Conservation (phyloP, 2,113 vertebrate species). For the Platysternon megacephalum region DNA sequence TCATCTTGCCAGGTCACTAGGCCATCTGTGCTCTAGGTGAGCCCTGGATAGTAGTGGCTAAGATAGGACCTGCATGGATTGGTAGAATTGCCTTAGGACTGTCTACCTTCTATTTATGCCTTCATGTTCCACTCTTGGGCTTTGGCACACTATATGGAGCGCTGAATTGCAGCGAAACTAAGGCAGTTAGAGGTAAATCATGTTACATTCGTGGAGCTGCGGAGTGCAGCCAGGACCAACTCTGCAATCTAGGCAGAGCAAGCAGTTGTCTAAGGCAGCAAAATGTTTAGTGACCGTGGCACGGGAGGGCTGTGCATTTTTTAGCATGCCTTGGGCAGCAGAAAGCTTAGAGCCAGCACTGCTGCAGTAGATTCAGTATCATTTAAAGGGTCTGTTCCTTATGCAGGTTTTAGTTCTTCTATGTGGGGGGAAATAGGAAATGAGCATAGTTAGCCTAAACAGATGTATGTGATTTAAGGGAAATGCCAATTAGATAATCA, state of each 20-base stretch:
- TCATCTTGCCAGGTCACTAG: accelerated
- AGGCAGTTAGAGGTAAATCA: neutral
- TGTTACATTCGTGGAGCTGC: neutral
- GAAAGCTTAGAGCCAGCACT: neutral
- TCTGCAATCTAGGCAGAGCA: neutral
- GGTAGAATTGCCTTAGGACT: neutral
- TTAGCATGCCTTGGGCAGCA: neutral
- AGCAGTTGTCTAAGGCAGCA: neutral
- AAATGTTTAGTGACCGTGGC: neutral
- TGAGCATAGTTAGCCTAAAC: neutral
- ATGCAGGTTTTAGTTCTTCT: neutral
- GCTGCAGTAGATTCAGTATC: neutral
- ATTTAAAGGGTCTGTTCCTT: neutral
- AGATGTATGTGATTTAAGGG: neutral
- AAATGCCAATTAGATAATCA: neutral
- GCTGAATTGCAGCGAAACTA: neutral
- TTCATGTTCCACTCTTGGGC: neutral
- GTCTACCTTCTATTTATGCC: neutral
- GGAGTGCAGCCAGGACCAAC: neutral
- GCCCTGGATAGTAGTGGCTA: accelerated
- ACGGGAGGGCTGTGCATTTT: neutral
- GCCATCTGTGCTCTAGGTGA: accelerated
- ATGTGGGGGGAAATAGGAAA: neutral
- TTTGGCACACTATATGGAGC: neutral
- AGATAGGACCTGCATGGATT: neutral